A percentile compares a stretch with the other conserved stretches of the same genome.
These are phyloP conservation scores for Etheostoma spectabile DNA, from an alignment of 2,113 vertebrate genomes.

Conservation along the genomic window DNA sequence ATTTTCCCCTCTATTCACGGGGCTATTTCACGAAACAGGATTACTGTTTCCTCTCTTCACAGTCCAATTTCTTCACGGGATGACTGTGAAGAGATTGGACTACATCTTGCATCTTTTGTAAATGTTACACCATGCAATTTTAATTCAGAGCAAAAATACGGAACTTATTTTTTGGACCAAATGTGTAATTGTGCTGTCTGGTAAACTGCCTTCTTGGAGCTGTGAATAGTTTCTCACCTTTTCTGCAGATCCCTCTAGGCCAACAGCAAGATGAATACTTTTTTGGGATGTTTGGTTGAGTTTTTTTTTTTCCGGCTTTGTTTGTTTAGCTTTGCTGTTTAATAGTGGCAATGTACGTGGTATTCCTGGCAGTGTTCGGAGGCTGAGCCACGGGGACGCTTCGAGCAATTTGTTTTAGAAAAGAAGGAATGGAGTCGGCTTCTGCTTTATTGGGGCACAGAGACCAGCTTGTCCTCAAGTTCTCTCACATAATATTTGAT, in stretches of 20 bases:
- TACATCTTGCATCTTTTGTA: constrained; percentile 26
- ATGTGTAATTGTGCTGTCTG: not conserved
- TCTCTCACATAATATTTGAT: constrained; percentile 29
- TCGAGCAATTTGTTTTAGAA: constrained; percentile 67
- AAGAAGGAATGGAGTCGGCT: constrained; percentile 37
- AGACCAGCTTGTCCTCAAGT: constrained; percentile 48
- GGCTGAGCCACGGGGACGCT: constrained; percentile 63
- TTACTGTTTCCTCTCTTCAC: constrained; percentile 56
- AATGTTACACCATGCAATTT: not conserved
- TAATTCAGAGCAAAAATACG: not conserved
- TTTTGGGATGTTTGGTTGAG: constrained; percentile 4
- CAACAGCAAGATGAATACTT: constrained; percentile 22
- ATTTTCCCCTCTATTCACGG: constrained; percentile 48
- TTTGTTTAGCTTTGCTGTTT: constrained; percentile 34
- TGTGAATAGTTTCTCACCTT: constrained; percentile 27
- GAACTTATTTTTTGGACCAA: not conserved
- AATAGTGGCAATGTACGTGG: constrained; percentile 18
- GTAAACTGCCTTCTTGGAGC: not conserved
- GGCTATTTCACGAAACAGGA: constrained; percentile 59
- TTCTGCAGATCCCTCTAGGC: constrained; percentile 29
- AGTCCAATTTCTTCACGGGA: constrained; percentile 40
- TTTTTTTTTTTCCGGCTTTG: not conserved
- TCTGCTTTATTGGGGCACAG: constrained; percentile 30
- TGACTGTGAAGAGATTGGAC: constrained; percentile 25
- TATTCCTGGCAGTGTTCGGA: constrained; percentile 20